Percentiles rank a stretch among this genome's conserved stretches.
phyloP scores from a whole-genome alignment of 2,797 vertebrate species.

The Enteromius viviparus region DNA sequence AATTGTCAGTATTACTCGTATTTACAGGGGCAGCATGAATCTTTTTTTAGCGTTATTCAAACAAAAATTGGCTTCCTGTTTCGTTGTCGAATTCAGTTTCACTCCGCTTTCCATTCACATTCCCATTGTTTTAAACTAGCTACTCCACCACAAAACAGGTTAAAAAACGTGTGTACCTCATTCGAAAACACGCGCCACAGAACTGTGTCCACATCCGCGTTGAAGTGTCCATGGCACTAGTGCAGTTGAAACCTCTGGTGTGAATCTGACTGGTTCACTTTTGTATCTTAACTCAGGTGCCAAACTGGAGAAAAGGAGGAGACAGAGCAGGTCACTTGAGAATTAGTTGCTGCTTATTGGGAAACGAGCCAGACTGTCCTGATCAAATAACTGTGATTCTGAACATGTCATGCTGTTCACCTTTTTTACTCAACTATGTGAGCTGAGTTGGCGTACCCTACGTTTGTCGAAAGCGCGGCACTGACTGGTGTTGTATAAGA shows the following conservation, averaged over 20 bases:
- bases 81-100: conserved; percentile 43
- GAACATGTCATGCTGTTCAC: conserved; percentile 55
- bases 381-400: conserved; percentile 66
- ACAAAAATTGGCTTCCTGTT: conserved; percentile 66
- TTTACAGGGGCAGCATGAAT: conserved; percentile 73
- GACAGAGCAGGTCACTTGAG: conserved; percentile 70
- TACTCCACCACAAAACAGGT: conserved; percentile 24
- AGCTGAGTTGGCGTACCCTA: conserved; percentile 49
- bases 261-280: conserved; percentile 72
- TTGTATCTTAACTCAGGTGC: conserved; percentile 84
- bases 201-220: conserved; percentile 66
- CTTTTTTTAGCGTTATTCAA: conserved; percentile 59
- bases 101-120: conserved; percentile 61
- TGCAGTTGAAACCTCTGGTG: conserved; percentile 64
- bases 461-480: neutral
- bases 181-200: conserved; percentile 64
- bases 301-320: conserved; percentile 79
- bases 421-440: conserved; percentile 46
- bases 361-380: conserved; percentile 61
- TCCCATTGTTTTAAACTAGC: conserved; percentile 65
- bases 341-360: conserved; percentile 61
- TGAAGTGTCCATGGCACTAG: conserved; percentile 68
- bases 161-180: conserved; percentile 52
- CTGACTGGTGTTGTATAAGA: conserved; percentile 31
- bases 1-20: conserved; percentile 66